These are phyloP conservation scores for Chirona hameri DNA, from an alignment of 2,888 invertebrate species.

Conservation along the genomic window DNA sequence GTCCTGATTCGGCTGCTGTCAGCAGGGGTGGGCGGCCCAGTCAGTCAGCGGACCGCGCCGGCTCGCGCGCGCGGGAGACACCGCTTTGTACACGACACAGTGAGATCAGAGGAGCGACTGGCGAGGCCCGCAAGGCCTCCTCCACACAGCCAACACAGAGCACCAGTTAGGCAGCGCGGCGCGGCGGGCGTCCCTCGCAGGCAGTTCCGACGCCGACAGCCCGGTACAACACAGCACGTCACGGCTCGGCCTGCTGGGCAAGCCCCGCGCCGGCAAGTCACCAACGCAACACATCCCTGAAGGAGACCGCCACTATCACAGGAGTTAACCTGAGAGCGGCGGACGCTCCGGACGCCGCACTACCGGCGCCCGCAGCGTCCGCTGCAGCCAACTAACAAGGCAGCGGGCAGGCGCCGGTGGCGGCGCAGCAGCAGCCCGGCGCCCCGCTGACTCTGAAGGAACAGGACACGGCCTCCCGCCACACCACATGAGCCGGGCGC, in stretches of 20 bases:
- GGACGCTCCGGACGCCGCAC: not conserved
- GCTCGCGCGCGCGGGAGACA: not conserved
- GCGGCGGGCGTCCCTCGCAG: not conserved
- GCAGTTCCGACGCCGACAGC: too few species aligned
- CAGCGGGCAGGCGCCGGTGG: not conserved
- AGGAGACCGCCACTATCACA: not conserved
- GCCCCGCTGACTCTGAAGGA: too few species aligned
- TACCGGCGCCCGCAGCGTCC: not conserved
- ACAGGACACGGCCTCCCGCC: not conserved
- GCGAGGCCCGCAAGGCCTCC: not conserved
- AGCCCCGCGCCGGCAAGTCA: not conserved
- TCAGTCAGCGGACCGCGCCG: too few species aligned
- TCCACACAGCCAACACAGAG: not conserved
- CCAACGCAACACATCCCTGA: not conserved
- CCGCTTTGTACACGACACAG: constrained; percentile 3
- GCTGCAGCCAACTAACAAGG: not conserved
- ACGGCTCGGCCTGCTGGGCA: not conserved
- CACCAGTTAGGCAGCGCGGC: not conserved
- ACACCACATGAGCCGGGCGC: too few species aligned
- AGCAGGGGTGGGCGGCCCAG: too few species aligned
- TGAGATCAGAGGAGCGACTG: constrained; percentile 1
- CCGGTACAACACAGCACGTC: not conserved
- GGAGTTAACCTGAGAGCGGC: not conserved
- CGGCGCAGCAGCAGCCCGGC: not conserved
- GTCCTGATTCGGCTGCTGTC: too few species aligned